Conservation (phyloP, 2,888 invertebrate species). For the Yponomeuta sedellus region DNA sequence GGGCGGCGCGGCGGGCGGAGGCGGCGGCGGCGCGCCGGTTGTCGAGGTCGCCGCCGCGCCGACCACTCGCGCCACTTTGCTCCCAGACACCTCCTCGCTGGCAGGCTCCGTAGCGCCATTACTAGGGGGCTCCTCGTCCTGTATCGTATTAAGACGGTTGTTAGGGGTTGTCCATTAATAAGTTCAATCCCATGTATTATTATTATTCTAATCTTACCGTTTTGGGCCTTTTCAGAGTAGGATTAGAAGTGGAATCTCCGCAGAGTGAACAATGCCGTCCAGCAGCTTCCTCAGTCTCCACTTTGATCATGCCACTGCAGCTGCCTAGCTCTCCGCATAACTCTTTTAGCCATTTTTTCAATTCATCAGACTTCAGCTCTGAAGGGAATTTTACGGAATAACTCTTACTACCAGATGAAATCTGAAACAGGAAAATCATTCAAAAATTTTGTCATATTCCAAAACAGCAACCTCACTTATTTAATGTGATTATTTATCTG, state of each 20-base stretch:
- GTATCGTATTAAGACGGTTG: neutral
- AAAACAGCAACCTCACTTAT: no score
- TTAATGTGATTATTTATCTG: no score
- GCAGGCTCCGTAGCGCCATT: conserved; percentile 24
- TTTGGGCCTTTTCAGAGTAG: conserved; percentile 38
- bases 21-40: conserved; percentile 69
- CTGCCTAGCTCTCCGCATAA: conserved; percentile 71
- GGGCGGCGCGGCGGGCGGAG: conserved; percentile 74
- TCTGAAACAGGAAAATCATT: conserved; percentile 36
- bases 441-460: no score
- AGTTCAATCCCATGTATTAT: no score
- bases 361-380: conserved; percentile 55
- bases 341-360: conserved; percentile 71
- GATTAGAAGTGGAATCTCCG: conserved; percentile 57
- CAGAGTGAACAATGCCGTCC: conserved; percentile 62
- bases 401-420: conserved; percentile 56
- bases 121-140: neutral
- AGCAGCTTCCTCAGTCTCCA: conserved; percentile 60
- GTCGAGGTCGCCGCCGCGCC: conserved; percentile 83
- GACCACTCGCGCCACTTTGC: conserved; percentile 61
- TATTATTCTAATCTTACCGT: conserved; percentile 28
- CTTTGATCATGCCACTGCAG: conserved; percentile 75
- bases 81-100: conserved; percentile 25
- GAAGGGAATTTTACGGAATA: conserved; percentile 77
- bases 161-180: neutral